Base-by-base conservation (phyloP, 2,113 vertebrate genomes). In the Pituophis catenifer region DNA sequence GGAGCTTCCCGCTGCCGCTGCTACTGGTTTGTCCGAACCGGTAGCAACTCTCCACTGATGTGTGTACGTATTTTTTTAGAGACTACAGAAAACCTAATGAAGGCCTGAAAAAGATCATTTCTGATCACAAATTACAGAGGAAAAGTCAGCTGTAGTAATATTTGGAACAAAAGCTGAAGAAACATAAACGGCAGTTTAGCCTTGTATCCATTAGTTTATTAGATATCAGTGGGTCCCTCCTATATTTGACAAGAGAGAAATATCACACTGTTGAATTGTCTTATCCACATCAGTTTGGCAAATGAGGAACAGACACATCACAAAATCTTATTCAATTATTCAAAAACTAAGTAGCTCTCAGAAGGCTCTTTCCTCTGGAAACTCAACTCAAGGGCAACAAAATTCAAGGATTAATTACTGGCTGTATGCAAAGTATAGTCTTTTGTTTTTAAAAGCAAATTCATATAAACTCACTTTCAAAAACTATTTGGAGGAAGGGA, bases 361-460 rank as follows among this genome's bases (percentile, higher is more conserved):
- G 75, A 44, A 13, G 87, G 87, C 54, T 89, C 23, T 89, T 44
- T 89, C 87, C 70, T 86, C 54, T 26, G 53, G 88, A 89, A 93
- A 52, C 70, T 85, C 4, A 55, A 55, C 29, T 62, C 70, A 70
- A 86, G 29, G 65, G 19, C 92, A 90, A 85, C 58, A 55, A 85
- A 85, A 86, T 90, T 48, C 70, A 93, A 86, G 70, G 54, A 86
- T 88, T 89, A 93, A 90, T 90, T 89, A 86, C 21, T 58, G 50
- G 23, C 58, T 85, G 19, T 44, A 48, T 89, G 53, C 33, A 44
- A 57, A 89, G 13, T 85, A 85, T 89, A 33, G 58, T 85, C 88
- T 90, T 93, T 85, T 85, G 59, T 48, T 89, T 89, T 88, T 87
- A 21, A 57, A 88, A 88, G 15, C 48, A 88, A 88, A 5, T n/a